Evolutionary conservation across 2,888 invertebrate genomes (phyloP).

Genomic region (Calameuta pallipes): DNA sequence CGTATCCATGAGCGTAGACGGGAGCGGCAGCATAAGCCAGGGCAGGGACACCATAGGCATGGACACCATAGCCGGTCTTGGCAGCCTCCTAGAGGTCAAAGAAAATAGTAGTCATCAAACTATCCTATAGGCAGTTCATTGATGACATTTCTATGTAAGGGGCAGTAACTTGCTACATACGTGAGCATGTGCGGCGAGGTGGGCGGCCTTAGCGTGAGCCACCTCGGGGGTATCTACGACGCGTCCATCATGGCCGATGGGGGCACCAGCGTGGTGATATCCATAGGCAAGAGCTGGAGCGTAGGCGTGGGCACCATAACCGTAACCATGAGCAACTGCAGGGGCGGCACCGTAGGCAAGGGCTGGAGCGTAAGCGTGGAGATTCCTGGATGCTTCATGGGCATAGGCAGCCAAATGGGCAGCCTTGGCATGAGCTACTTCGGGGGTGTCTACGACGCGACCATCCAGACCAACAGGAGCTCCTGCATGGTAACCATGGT

Average conservation of each 20-base stretch:
- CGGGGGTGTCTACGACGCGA: constrained; percentile 58
- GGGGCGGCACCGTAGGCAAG: constrained; percentile 16
- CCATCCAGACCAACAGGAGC: constrained; percentile 54
- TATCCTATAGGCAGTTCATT: not conserved
- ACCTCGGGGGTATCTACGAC: constrained; percentile 38
- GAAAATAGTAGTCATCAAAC: not conserved
- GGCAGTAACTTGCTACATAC: constrained; percentile 16
- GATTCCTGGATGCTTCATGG: constrained; percentile 18
- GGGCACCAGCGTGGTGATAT: constrained; percentile 19
- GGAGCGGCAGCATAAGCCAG: constrained; percentile 12
- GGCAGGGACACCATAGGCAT: constrained; percentile 20
- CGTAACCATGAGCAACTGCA: constrained; percentile 12
- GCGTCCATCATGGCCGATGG: constrained; percentile 20
- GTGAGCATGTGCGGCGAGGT: constrained; percentile 51
- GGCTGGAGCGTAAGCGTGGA: constrained; percentile 13
- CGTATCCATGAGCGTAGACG: constrained; percentile 14
- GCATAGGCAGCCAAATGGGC: constrained; percentile 23
- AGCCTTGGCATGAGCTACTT: constrained; percentile 57
- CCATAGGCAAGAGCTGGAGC: constrained; percentile 43
- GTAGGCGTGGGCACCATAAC: constrained; percentile 24
- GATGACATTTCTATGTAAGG: not conserved
- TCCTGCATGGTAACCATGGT: constrained; percentile 44
- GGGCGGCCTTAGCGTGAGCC: constrained; percentile 42
- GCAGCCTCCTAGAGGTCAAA: constrained; percentile 31
- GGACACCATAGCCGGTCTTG: constrained; percentile 26